phyloP scores from a whole-genome alignment of 2,113 vertebrate genomes.

The Anarhynchus alexandrinus region DNA sequence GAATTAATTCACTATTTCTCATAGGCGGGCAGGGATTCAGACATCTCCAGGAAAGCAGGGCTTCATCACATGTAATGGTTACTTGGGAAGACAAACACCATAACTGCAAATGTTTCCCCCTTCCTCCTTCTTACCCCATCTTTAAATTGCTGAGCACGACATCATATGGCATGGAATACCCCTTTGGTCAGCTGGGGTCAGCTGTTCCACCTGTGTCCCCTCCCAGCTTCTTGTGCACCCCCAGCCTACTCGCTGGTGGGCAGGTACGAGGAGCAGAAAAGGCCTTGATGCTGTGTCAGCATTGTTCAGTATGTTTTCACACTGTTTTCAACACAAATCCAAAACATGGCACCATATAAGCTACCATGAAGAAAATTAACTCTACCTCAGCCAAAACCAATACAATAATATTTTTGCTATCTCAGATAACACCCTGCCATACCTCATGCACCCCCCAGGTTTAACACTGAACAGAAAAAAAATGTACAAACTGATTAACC shows the following conservation, averaged over 20 bases:
- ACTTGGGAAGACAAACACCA: background rate
- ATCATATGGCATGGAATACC: background rate
- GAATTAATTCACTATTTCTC: background rate
- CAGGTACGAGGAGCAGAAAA: background rate
- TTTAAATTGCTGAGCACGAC: background rate
- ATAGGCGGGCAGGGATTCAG: background rate
- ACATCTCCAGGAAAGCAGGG: background rate
- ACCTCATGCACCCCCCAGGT: background rate
- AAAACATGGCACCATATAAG: background rate
- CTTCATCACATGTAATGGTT: accelerated
- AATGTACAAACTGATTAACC: background rate
- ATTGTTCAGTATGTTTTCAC: background rate
- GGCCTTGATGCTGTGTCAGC: accelerated
- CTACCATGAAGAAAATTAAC: background rate
- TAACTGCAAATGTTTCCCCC: accelerated
- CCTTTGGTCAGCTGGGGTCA: background rate
- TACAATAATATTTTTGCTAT: background rate
- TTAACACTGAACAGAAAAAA: background rate
- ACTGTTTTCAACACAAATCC: background rate
- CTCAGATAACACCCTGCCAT: background rate
- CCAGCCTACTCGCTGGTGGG: accelerated
- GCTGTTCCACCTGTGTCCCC: background rate
- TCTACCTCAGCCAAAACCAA: background rate
- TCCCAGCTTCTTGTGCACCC: background rate
- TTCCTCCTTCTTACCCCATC: background rate